Conservation (phyloP, 2,113 vertebrate genomes). For the Poicephalus meyeri region DNA sequence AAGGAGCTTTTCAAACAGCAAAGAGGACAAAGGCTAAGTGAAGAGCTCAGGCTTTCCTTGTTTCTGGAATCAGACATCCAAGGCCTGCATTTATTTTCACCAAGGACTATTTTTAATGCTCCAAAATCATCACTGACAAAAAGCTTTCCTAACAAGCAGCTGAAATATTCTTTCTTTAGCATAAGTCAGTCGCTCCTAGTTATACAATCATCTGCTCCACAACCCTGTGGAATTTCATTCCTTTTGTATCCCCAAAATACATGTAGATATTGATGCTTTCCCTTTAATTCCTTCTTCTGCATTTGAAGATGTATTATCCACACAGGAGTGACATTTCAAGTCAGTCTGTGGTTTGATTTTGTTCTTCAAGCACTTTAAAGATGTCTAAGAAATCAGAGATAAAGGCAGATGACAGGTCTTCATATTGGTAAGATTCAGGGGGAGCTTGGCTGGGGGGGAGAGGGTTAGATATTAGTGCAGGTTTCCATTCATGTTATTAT, state of each 20-base stretch:
- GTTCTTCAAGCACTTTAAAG: neutral
- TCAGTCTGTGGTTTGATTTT: neutral
- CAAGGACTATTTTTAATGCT: neutral
- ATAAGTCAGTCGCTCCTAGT: neutral
- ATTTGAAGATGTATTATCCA: neutral
- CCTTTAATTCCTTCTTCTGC: neutral
- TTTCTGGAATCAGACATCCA: neutral
- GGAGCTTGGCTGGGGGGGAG: rapidly evolving
- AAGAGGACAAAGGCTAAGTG: neutral
- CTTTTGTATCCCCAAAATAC: neutral
- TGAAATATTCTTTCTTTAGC: neutral
- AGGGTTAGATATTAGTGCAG: neutral
- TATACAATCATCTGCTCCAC: conserved; percentile 4
- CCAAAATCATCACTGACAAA: neutral
- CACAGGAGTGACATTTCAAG: neutral
- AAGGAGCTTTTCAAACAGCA: neutral
- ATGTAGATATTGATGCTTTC: neutral
- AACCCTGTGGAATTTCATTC: neutral
- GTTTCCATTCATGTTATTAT: neutral
- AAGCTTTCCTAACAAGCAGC: neutral
- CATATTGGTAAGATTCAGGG: neutral
- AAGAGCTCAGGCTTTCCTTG: neutral
- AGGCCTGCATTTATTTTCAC: neutral
- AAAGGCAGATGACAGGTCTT: neutral
- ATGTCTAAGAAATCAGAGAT: neutral